Conservation (phyloP, 2,888 invertebrate species). For the Mesorhabditis sp. region DNA sequence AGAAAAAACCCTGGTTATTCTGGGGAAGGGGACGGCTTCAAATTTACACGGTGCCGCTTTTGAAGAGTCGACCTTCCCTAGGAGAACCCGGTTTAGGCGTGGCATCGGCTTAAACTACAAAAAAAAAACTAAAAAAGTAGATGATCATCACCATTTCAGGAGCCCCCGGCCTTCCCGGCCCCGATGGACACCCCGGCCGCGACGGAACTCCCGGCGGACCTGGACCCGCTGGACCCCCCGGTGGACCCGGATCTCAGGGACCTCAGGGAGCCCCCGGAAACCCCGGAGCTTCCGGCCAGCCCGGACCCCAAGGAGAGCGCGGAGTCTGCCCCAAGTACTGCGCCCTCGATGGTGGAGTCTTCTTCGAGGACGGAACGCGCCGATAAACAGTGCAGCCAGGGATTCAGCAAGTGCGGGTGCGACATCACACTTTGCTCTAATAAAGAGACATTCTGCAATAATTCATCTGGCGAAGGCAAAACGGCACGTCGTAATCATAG, state of each 20-base stretch:
- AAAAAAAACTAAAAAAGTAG: too few relatives aligned
- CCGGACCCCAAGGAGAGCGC: slow-evolving; percentile 45
- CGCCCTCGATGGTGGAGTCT: slow-evolving; percentile 39
- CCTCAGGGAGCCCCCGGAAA: slow-evolving; percentile 34
- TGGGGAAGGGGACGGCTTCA: too few relatives aligned
- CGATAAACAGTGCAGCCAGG: slow-evolving; percentile 11
- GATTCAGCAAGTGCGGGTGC: slow-evolving; percentile 2
- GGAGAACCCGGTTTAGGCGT: too few relatives aligned
- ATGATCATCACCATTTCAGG: slow-evolving; percentile 21
- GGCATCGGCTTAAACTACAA: too few relatives aligned
- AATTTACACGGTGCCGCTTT: too few relatives aligned
- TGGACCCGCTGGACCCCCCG: slow-evolving; percentile 48
- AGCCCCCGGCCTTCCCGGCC: slow-evolving; percentile 42
- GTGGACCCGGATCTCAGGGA: slow-evolving; percentile 49
- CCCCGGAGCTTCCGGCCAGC: slow-evolving; percentile 42
- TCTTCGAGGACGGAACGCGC: slow-evolving; percentile 39
- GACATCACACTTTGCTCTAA: slow-evolving; percentile 2
- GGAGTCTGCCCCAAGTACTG: slow-evolving; percentile 26
- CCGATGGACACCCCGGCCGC: slow-evolving; percentile 51
- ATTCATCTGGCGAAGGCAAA: too few relatives aligned
- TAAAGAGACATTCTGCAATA: background rate
- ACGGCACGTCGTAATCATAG: too few relatives aligned
- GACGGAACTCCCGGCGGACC: slow-evolving; percentile 48
- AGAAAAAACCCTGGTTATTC: too few relatives aligned
- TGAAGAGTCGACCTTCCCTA: too few relatives aligned